Evolutionary conservation across 2,797 vertebrate genomes (phyloP), one percentile per base, ranked within the genome.

Genomic region (Halcyon leucocephala): DNA sequence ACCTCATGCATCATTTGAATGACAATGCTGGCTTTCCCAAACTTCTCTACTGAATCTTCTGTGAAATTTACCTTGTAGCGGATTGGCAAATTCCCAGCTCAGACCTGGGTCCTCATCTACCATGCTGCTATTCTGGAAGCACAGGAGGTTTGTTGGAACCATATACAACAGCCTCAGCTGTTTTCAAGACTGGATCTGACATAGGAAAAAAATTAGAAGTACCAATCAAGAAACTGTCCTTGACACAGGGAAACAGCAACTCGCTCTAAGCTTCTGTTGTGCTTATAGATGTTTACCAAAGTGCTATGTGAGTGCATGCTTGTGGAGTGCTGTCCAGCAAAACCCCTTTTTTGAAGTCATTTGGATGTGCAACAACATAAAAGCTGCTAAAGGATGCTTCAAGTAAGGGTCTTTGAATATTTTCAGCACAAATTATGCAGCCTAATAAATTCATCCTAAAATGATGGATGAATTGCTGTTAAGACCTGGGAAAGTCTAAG

Each of bases 11-110:
- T 79, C 66, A 82, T 93, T 81, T 89, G 62, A 72, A 82, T 78
- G 71, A 72, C 49, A 80, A 64, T 26, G 37, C 0, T 88, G 41
- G 41, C 51, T 89, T 93, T 81, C 54, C 54, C 58, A 62, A 74
- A 84, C 78, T 89, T 79, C 49, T 41, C 48, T 33, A 46, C 39
- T 81, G 76, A 83, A 67, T 77, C 67, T 80, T 82, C 86, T 42
- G 37, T 90, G 80, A 90, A 86, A 90, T 89, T 69, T 72, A 89
- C 83, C 70, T 86, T 84, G 77, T 51, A 78, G 62, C 83, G 66
- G 79, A 76, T 8, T 28, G 35, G 42, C 54, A 82, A 92, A 90
- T 82, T 84, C 70, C 18, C 65, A 74, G 57, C 61, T 88, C 61
- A 74, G 41, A 73, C 64, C 77, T 55, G 33, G 31, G 41, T 52